Evolutionary conservation across 37 sponge, comb jelly and placozoan genomes (phyloP), one percentile per base, ranked within the genome.

Genomic region (Cliona cf. orientalis): DNA sequence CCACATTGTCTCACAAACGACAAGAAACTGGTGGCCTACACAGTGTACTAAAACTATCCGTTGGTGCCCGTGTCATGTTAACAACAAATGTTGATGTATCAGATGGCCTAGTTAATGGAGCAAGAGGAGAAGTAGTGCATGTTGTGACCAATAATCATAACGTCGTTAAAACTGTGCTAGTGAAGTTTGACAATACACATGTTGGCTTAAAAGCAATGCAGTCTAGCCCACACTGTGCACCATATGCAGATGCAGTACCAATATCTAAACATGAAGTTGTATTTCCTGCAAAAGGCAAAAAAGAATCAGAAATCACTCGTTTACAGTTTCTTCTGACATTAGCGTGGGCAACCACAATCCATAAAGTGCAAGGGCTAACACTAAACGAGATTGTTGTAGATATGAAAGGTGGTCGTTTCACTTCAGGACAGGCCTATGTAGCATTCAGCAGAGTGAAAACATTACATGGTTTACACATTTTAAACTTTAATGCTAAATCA

Each of bases 251-350:
- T 66, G 75, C 84, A 49, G 84, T 83, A 26, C 84, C 84, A 3
- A 19, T 83, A n/a, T 39, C 41, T 22, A 81, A 66, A 32, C 31
- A 55, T 74, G 84, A 83, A 74, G 84, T 74, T 3, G 74, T 71
- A 40, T 83, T 83, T 63, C 40, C 49, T 38, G 75, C 71, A 28
- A 39, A 57, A 32, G 59, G 75, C 9, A 83, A 40, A 46, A 69
- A 58, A 49, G 80, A 70, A 2, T 46, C 75, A 74, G 75, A 83
- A 73, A 56, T 74, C 22, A 83, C 32, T 6, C 65, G 84, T 19
- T 69, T 43, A 26, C 84, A 83, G 64, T 83, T 83, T 44, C 84
- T 75, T 46, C 75, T 83, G 31, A 80, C 80, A n/a, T n/a, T n/a
- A n/a, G n/a, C n/a, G n/a, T n/a, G n/a, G n/a, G n/a, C n/a, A n/a